phyloP scores from a whole-genome alignment of 2,797 vertebrate genomes.

The Phataginus tricuspis region DNA sequence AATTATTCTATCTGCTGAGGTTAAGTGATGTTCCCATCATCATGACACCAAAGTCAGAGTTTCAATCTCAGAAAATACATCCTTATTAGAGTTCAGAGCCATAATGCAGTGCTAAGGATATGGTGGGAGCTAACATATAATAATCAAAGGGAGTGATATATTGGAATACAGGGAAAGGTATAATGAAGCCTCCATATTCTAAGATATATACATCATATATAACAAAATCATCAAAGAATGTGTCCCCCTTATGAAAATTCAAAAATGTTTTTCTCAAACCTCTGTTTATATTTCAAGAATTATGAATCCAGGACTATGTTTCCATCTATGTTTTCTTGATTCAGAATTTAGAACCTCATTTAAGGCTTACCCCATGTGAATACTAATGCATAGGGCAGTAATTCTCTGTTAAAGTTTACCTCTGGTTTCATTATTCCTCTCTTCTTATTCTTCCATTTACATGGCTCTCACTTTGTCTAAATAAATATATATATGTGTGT shows the following conservation, averaged over 20 bases:
- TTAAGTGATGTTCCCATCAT: not conserved
- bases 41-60: not conserved
- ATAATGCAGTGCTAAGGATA: not conserved
- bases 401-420: not conserved
- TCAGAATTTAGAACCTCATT: not conserved
- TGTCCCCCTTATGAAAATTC: not conserved
- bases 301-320: not conserved
- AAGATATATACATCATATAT: not conserved
- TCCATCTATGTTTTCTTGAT: not conserved
- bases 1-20: not conserved
- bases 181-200: not conserved
- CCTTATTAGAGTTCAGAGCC: not conserved
- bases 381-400: not conserved
- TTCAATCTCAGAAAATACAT: not conserved
- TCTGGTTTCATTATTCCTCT: not conserved
- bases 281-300: not conserved
- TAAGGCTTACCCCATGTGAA: not conserved
- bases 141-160: not conserved
- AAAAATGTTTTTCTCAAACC: not conserved
- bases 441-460: not conserved
- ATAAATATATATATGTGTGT: not conserved
- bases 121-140: not conserved
- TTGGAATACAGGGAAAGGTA: not conserved
- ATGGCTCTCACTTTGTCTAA: not conserved
- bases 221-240: not conserved